phyloP scores from a whole-genome alignment of 2,113 vertebrate genomes.

The Solea senegalensis region DNA sequence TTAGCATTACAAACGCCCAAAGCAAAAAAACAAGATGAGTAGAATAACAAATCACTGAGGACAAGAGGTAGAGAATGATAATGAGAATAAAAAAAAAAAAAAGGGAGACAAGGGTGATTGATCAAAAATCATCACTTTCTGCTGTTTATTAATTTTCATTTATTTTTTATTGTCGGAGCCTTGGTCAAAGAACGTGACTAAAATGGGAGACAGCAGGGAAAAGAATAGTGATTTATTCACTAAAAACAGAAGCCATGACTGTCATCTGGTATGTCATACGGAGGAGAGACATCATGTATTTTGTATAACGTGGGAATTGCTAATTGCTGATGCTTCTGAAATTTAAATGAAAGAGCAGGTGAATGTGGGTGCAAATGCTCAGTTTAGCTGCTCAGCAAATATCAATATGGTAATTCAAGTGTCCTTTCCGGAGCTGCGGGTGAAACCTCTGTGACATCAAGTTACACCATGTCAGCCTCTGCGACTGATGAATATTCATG shows the following conservation, averaged over 20 bases:
- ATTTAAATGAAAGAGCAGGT: background rate
- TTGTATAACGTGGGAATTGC: no score
- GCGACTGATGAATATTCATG: conserved; percentile 69
- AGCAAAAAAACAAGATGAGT: conserved; percentile 14
- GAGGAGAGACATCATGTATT: background rate
- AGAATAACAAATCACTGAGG: background rate
- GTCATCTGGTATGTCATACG: background rate
- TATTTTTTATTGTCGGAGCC: background rate
- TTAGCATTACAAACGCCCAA: conserved; percentile 30
- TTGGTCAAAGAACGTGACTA: background rate
- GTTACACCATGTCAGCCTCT: conserved; percentile 53
- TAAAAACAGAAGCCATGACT: background rate
- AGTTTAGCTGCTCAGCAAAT: conserved; percentile 42
- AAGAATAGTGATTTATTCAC: background rate
- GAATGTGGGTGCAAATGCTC: background rate
- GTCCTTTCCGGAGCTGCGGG: conserved; percentile 58
- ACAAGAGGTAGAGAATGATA: background rate
- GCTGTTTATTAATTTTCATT: background rate
- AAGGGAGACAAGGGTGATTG: background rate
- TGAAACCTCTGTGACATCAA: conserved; percentile 58
- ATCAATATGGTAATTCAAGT: conserved; percentile 68
- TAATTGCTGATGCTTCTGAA: background rate
- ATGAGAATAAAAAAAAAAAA: background rate
- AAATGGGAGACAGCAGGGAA: background rate
- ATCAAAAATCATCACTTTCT: background rate